Evolutionary conservation across 2,113 vertebrate species (phyloP).

Genomic region (Neotragus pygmaeus): DNA sequence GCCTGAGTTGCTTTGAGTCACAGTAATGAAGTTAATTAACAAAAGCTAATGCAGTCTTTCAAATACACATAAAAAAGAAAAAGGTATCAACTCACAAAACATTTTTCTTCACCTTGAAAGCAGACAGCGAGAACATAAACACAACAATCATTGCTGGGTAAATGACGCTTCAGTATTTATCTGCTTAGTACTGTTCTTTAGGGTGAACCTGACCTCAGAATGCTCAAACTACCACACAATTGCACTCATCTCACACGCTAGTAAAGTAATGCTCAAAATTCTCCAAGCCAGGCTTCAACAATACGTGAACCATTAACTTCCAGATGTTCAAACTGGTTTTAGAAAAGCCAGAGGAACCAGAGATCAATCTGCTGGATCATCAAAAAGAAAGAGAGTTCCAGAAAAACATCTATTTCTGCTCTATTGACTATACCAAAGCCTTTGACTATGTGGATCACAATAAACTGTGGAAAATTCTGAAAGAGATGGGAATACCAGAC

Average conservation of each 20-base stretch:
- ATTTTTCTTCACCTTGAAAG: not conserved
- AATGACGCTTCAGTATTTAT: not conserved
- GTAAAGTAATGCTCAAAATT: not conserved
- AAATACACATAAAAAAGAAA: not conserved
- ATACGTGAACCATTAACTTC: not conserved
- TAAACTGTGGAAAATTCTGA: not conserved
- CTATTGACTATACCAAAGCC: not conserved
- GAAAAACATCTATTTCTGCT: not conserved
- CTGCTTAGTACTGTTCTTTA: not conserved
- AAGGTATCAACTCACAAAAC: not conserved
- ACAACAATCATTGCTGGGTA: not conserved
- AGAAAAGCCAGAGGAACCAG: not conserved
- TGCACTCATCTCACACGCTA: not conserved
- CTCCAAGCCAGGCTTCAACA: not conserved
- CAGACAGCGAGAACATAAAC: not conserved
- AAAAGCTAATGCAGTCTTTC: not conserved
- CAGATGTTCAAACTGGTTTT: not conserved
- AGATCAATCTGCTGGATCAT: not conserved
- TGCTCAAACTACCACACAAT: accelerated
- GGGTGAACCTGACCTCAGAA: not conserved
- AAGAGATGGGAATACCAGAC: not conserved
- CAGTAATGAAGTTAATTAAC: not conserved
- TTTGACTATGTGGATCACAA: not conserved
- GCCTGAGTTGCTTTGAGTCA: not conserved
- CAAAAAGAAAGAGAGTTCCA: not conserved